Evolutionary conservation across 2,888 invertebrate genomes (phyloP), one percentile per base, ranked within the genome.

Genomic region (Oxyscelio sp.): DNA sequence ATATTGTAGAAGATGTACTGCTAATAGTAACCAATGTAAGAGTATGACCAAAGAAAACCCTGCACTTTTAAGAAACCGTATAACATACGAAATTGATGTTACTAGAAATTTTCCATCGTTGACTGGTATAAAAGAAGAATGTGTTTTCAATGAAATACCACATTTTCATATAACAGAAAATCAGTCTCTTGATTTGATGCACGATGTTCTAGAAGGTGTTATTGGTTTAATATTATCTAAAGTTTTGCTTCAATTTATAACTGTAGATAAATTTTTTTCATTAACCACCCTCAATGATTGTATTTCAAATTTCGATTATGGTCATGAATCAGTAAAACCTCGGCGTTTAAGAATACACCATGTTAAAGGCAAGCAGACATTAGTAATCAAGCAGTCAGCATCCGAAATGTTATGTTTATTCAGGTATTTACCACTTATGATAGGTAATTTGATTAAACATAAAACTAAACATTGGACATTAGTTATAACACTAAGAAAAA

Each of bases 91-190:
- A 56, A 45, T 31, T 1, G 77, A 82, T 65, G 48, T 66, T 1
- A 21, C 13, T 13, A 61, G 19, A 70, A 63, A 82, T 45, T 13
- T 38, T 6, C n/a, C 40, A 34, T 45, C 38, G 1, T 9, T 15
- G 38, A 54, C 70, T 13, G 79, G 65, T 0, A 50, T 75, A 9
- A 68, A 68, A 65, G 79, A 80, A 56, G 19, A 40, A 5, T 80
- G 75, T 11, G 38, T 66, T 13, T 81, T 80, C 17, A 38, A 84
- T 45, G 9, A 56, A 8, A 5, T 84, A 17, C 27, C 19, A 5
- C 54, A 80, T 50, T 84, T 84, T 31, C 70, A 84, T 43, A 66
- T 80, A 5, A 54, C 54, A 11, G 66, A 84, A 66, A 84, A 84
- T 65, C 27, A 48, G 21, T 45, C 80, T 11, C 0, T 66, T 4